Evolutionary conservation across 64 coral and sea anemone species (phyloP).

Genomic region (Actinia equina): DNA sequence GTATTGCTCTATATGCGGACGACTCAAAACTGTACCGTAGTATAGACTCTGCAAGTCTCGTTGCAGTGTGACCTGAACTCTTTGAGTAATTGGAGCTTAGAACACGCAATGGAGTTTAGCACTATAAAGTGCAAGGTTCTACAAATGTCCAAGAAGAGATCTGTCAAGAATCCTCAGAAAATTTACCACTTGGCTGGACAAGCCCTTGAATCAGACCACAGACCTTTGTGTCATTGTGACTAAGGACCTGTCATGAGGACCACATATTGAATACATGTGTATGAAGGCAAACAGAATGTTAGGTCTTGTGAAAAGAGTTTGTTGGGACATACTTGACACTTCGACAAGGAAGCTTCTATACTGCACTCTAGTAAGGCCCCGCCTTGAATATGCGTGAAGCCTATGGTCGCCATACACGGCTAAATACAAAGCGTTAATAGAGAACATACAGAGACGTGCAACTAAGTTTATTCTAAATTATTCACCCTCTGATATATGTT

Average conservation of each 20-base stretch:
- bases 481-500: not conserved
- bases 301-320: slow-evolving; percentile 26
- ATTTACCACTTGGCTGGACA: not conserved
- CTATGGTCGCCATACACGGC: slow-evolving; percentile 10
- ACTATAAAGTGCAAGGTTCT: not conserved
- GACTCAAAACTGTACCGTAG: slow-evolving; percentile 2
- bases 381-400: not conserved
- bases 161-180: not conserved
- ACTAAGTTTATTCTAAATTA: slow-evolving; percentile 16
- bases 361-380: not conserved
- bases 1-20: slow-evolving; percentile 9
- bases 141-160: not conserved
- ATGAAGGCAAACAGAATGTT: slow-evolving; percentile 1
- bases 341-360: not conserved
- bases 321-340: not conserved
- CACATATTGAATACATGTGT: not conserved
- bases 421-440: not conserved
- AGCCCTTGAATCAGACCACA: not conserved
- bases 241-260: not conserved
- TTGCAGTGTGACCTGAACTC: not conserved
- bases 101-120: slow-evolving; percentile 15
- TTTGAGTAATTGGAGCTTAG: slow-evolving; percentile 21
- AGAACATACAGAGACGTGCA: slow-evolving; percentile 4
- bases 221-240: not conserved
- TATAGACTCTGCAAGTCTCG: not conserved